Base-by-base conservation (phyloP, 2,888 invertebrate genomes). In the Leptinotarsa peninsularis region DNA sequence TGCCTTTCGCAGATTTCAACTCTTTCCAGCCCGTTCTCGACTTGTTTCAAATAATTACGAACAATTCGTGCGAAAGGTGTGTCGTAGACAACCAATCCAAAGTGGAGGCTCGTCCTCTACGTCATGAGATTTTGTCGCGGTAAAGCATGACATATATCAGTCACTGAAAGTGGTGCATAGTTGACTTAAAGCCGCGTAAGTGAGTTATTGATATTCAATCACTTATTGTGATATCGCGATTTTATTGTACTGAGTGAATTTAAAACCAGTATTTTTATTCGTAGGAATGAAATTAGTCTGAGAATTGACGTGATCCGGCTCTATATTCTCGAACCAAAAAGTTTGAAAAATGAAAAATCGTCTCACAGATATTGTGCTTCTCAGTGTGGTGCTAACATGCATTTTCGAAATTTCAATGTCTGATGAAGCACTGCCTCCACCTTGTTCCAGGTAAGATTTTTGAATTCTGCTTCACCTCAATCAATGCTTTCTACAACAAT, bases 91-190 rank as follows among this genome's bases (percentile, higher is more conserved):
- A 70, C 70, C 70, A 70, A 70, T 70, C n/a, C 27, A 49, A 70
- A 15, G 27, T 43, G 58, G 54, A 56, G 70, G 70, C 70, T 70
- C 70, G 70, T 70, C 70, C 21, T 43, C 69, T 49, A 27, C 69
- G 69, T 69, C 69, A 69, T 54, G 33, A 58, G 43, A 27, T 56
- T 56, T 54, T 23, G 68, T 52, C 68, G 56, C 60, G 33, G 70
- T 58, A 21, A 70, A 70, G 43, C 63, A 43, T 63, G 17, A 63
- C 63, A 63, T 58, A 58, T 70, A 70, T 70, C 70, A 70, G 70
- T 60, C 58, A 33, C 13, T 21, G 58, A 33, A 58, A 70, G 18
- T 43, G 21, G 49, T 33, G 21, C 7, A 58, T 58, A 58, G 70
- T 58, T 58, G 43, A 43, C 17, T 43, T 18, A 18, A 21, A 21